phyloP scores from a whole-genome alignment of 2,797 vertebrate genomes.

The Garrulus glandarius region DNA sequence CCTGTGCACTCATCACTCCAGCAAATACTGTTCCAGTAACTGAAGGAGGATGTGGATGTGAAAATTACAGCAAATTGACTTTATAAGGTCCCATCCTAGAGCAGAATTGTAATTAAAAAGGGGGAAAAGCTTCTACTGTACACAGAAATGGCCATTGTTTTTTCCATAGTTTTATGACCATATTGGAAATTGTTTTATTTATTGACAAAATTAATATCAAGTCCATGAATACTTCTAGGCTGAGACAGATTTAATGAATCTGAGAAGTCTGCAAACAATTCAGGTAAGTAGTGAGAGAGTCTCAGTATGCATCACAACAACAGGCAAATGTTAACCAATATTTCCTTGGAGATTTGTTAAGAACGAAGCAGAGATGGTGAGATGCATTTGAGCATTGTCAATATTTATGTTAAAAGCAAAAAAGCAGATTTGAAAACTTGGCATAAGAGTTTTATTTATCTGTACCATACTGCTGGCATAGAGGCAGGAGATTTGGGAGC shows the following conservation, averaged over 20 bases:
- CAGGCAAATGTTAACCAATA: neutral
- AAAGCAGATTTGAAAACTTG: neutral
- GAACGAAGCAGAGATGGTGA: neutral
- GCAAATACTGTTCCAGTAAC: neutral
- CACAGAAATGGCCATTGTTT: neutral
- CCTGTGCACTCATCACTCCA: neutral
- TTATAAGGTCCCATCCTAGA: neutral
- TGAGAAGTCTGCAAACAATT: neutral
- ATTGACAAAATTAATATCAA: neutral
- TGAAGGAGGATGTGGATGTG: neutral
- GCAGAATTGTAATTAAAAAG: neutral
- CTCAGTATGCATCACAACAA: neutral
- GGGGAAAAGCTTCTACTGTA: neutral
- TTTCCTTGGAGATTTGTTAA: neutral
- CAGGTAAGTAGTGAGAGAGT: neutral
- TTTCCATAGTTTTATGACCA: neutral
- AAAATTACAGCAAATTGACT: neutral
- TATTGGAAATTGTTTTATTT: neutral
- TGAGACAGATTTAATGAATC: neutral
- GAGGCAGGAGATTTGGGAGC: neutral
- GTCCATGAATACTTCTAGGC: neutral
- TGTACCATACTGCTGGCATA: neutral
- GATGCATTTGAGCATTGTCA: neutral
- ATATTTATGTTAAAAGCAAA: slow-evolving; percentile 9
- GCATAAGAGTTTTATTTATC: slow-evolving; percentile 4